These are phyloP conservation scores for Argentina silus DNA, from an alignment of 2,797 vertebrate genomes.

Conservation along the genomic window DNA sequence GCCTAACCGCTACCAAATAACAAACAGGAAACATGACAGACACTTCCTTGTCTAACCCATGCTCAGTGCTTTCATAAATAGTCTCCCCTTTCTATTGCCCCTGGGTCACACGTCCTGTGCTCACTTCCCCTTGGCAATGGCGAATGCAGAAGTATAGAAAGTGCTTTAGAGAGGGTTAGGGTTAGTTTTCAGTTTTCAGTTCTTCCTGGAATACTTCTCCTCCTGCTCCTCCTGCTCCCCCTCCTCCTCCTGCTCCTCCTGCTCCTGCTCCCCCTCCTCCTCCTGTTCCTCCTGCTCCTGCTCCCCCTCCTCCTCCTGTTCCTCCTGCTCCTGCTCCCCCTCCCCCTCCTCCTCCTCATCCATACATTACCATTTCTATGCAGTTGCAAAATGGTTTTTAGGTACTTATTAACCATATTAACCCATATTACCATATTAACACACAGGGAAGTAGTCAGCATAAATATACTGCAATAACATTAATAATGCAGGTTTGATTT, in stretches of 20 bases:
- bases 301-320: conserved; percentile 31
- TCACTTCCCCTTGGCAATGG: conserved; percentile 62
- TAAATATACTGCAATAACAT: not conserved
- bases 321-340: conserved; percentile 6
- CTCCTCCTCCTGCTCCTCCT: not conserved
- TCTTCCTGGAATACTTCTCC: conserved; percentile 40
- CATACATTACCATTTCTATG: not conserved
- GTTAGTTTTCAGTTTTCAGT: conserved; percentile 47
- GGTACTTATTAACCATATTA: no score
- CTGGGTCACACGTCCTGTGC: conserved; percentile 68
- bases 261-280: conserved; percentile 27
- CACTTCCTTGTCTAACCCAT: conserved; percentile 59
- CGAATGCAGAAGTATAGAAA: conserved; percentile 68
- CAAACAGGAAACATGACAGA: conserved; percentile 66
- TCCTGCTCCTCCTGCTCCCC: conserved; percentile 5
- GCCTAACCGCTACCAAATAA: conserved; percentile 68
- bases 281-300: conserved; percentile 20
- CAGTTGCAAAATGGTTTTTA: no score
- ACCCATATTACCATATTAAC: no score
- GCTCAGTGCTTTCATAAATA: conserved; percentile 55
- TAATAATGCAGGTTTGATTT: not conserved
- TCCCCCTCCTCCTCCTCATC: conserved; percentile 31
- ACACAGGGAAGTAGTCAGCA: no score
- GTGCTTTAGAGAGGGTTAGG: conserved; percentile 14
- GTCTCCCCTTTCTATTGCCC: conserved; percentile 58